These are phyloP conservation scores for Lymantria dispar DNA, from an alignment of 2,888 invertebrate species.

Conservation along the genomic window DNA sequence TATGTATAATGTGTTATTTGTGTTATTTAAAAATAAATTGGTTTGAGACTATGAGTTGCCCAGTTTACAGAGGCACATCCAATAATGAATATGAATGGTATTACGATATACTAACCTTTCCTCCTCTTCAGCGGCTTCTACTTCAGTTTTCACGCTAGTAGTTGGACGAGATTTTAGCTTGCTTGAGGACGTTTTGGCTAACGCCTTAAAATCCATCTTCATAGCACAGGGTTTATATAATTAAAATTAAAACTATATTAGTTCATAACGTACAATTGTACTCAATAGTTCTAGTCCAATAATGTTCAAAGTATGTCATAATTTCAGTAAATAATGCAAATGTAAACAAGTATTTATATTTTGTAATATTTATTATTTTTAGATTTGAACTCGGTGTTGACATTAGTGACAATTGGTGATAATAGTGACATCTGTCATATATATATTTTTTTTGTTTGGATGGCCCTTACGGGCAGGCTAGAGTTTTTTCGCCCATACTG, in stretches of 20 bases:
- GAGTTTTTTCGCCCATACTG: too few relatives aligned
- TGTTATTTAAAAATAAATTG: too few relatives aligned
- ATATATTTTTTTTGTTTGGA: too few relatives aligned
- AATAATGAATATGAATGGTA: too few relatives aligned
- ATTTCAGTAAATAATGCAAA: neutral
- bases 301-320: constrained; percentile 1
- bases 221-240: constrained; percentile 33
- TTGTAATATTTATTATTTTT: neutral
- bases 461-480: too few relatives aligned
- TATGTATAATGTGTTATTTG: too few relatives aligned
- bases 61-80: too few relatives aligned
- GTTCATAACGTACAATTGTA: constrained; percentile 12
- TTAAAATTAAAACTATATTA: constrained; percentile 26
- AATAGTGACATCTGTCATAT: too few relatives aligned
- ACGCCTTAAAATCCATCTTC: constrained; percentile 59
- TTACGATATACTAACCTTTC: constrained; percentile 47
- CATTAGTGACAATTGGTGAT: too few relatives aligned
- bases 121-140: constrained; percentile 50
- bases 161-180: constrained; percentile 43
- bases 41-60: too few relatives aligned
- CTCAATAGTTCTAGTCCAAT: constrained; percentile 5
- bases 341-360: constrained; percentile 1
- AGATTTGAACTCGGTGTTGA: constrained; percentile 23
- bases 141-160: constrained; percentile 53
- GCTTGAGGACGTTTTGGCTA: constrained; percentile 16